phyloP scores from a whole-genome alignment of 2,888 invertebrate species.

The Danaus chrysippus region DNA sequence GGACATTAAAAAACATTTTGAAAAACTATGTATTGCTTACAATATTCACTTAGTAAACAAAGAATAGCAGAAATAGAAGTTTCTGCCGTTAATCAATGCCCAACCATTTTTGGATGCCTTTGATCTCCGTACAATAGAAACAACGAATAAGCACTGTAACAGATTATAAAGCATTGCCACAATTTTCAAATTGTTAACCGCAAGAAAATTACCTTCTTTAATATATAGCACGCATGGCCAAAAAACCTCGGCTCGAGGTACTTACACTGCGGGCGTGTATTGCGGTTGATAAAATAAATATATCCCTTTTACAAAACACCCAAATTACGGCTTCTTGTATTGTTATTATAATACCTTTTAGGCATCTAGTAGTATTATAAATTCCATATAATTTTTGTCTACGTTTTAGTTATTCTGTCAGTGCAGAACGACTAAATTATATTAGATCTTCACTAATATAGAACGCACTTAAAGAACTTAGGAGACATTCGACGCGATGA shows the following conservation, averaged over 20 bases:
- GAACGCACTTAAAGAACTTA: no score
- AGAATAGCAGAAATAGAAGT: background rate
- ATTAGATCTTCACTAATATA: no score
- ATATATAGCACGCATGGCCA: constrained; percentile 35
- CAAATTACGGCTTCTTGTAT: background rate
- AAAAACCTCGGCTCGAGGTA: constrained; percentile 25
- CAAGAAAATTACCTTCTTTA: constrained; percentile 43
- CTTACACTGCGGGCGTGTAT: constrained; percentile 22
- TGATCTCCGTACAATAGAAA: constrained; percentile 10
- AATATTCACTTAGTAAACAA: no score
- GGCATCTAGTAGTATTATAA: no score
- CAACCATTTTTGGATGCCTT: background rate
- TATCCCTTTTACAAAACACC: background rate
- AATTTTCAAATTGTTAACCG: constrained; percentile 33
- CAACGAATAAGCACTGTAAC: constrained; percentile 24
- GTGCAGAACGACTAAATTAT: no score
- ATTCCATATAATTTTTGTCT: no score
- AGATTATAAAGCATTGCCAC: constrained; percentile 35
- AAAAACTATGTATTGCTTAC: no score
- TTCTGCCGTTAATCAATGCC: background rate
- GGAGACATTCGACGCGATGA: no score
- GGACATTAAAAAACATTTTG: no score
- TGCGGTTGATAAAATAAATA: constrained; percentile 9
- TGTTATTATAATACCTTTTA: background rate
- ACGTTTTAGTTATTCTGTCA: no score